Evolutionary conservation across 2,888 invertebrate genomes (phyloP).

Genomic region (Hypolimnas misippus): DNA sequence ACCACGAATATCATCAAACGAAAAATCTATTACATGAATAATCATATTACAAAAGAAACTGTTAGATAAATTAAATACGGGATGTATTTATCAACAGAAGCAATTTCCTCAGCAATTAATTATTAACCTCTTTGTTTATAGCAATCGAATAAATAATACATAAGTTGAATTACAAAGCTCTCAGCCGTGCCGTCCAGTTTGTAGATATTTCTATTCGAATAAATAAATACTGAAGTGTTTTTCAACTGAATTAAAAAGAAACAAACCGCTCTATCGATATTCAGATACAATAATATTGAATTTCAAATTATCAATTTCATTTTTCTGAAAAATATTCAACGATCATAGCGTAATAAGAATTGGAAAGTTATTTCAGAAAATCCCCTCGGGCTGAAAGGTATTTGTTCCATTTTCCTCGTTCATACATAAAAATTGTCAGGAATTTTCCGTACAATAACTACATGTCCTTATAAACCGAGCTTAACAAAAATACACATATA

Average conservation of each 20-base stretch:
- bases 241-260: constrained; percentile 29
- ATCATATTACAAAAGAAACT: too few relatives aligned
- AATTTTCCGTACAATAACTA: not conserved
- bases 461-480: not conserved
- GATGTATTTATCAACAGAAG: not conserved
- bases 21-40: too few relatives aligned
- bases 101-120: not conserved
- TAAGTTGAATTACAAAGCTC: not conserved
- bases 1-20: too few relatives aligned
- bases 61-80: too few relatives aligned
- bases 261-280: constrained; percentile 27
- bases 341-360: constrained; percentile 15
- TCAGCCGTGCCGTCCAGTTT: constrained; percentile 4
- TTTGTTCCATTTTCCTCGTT: constrained; percentile 18
- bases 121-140: not conserved
- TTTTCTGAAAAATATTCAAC: constrained; percentile 22
- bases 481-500: not conserved
- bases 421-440: not conserved
- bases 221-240: constrained; percentile 18
- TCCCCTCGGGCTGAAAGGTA: not conserved
- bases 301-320: constrained; percentile 40
- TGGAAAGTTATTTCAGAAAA: constrained; percentile 21
- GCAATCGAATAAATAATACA: not conserved
- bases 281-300: constrained; percentile 31
- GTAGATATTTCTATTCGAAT: constrained; percentile 24